Evolutionary conservation across 2,888 invertebrate species (phyloP).

Genomic region (Eristalis arbustorum): DNA sequence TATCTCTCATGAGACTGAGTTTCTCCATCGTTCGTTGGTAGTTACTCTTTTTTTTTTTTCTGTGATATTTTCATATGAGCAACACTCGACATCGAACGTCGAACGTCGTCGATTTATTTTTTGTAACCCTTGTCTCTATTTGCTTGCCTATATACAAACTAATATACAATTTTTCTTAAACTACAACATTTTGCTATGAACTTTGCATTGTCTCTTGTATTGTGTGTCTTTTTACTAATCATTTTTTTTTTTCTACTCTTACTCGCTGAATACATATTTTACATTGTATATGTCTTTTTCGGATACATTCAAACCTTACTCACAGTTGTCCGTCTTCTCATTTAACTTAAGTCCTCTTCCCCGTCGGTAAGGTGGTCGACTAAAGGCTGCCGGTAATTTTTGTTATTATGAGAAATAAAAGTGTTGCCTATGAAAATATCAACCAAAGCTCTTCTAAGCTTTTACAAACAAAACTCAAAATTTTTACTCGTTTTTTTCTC

Average conservation of each 20-base stretch:
- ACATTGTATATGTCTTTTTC: conserved; percentile 43
- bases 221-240: background rate
- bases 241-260: conserved; percentile 17
- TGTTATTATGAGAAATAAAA: conserved; percentile 48
- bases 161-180: conserved; percentile 7
- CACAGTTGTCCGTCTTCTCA: conserved; percentile 44
- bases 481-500: conserved; percentile 33
- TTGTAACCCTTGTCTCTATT: background rate
- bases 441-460: conserved; percentile 80
- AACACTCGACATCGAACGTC: conserved; percentile 40
- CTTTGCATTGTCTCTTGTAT: conserved; percentile 14
- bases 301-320: conserved; percentile 21
- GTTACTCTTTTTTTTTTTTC: conserved; percentile 22
- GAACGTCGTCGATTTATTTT: background rate
- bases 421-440: conserved; percentile 79
- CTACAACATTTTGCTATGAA: conserved; percentile 38
- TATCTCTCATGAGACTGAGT: background rate
- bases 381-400: conserved; percentile 13
- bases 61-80: conserved; percentile 69
- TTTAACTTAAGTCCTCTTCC: conserved; percentile 17
- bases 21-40: background rate
- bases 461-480: conserved; percentile 79
- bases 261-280: conserved; percentile 51
- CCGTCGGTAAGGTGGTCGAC: background rate
- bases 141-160: conserved; percentile 40